A percentile compares a stretch with the other conserved stretches of the same genome.
Conservation (phyloP, 2,797 vertebrate species). For the Aselliscus stoliczkanus region DNA sequence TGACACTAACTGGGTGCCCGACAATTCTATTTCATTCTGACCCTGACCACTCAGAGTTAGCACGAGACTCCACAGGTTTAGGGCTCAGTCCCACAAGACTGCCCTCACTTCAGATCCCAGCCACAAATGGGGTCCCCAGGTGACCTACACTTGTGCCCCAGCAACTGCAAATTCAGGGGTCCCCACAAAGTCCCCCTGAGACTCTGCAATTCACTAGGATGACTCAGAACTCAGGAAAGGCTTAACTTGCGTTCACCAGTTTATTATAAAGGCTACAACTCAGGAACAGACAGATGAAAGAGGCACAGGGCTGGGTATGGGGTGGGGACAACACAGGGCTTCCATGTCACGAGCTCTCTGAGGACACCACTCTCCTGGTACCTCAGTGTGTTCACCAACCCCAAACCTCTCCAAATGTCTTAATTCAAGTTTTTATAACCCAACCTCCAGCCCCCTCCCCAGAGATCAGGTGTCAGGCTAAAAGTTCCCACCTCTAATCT, state of each 20-base stretch:
- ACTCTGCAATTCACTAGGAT: not conserved
- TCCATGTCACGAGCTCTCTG: fast-evolving
- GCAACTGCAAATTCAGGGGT: not conserved
- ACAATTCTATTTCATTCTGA: not conserved
- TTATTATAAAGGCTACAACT: not conserved
- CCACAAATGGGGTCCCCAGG: not conserved
- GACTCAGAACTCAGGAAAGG: not conserved
- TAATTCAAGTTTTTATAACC: not conserved
- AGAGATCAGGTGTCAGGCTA: not conserved
- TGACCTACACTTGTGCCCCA: not conserved
- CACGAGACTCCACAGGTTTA: not conserved
- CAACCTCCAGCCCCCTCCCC: not conserved
- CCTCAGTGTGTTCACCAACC: not conserved
- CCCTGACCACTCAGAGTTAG: not conserved
- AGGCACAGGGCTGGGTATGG: fast-evolving
- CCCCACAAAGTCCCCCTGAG: not conserved
- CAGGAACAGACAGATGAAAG: not conserved
- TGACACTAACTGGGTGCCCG: not conserved
- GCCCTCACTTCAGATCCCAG: not conserved
- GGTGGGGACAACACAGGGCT: fast-evolving
- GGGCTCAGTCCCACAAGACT: not conserved
- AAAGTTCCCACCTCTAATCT: not conserved
- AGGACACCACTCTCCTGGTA: fast-evolving
- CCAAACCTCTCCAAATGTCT: fast-evolving
- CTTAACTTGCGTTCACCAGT: not conserved